Evolutionary conservation across 2,113 vertebrate genomes (phyloP), one percentile per base, ranked within the genome.

Genomic region (Myrmophylax atrothorax): DNA sequence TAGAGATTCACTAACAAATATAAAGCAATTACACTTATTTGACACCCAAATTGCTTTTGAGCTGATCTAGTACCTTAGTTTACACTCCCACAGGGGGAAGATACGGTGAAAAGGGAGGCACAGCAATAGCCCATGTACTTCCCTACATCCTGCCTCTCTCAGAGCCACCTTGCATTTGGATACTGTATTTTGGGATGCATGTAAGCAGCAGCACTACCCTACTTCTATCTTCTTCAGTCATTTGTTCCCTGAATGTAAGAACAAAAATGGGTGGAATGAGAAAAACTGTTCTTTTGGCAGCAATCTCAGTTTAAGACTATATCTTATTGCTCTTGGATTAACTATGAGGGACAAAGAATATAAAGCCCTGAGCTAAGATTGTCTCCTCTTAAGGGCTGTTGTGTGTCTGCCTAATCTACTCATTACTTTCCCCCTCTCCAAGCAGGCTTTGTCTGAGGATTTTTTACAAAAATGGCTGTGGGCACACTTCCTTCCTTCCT

Each of bases 401-500:
- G 1, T 46, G 25, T 87, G 84, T 37, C 50, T 76, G 62, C 50
- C n/a, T 93, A 60, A 50, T 73, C 35, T 67, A 74, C 64, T 55
- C 25, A 37, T 40, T 69, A 72, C 31, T 35, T 66, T 62, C 18
- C 19, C 31, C 17, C 28, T 53, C 37, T 40, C 12, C 10, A 33
- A 6, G 28, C 78, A 23, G 20, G 33, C 44, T 77, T 80, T 66
- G 18, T 24, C 25, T 80, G 74, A 84, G 35, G 33, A 55, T 26
- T 81, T 87, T 85, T 87, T 69, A 56, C 68, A 70, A 78, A 94
- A 77, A 44, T 12, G 81, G 53, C 53, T 91, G 50, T 10, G 29
- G 79, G 75, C 49, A 90, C 28, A 66, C 42, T 88, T 96, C 69
- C 84, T 88, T 96, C 69, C 84, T 91, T 92, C 74, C 87, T 94